These are phyloP conservation scores for Pterophyllum scalare DNA, from an alignment of 2,113 vertebrate genomes.

Conservation along the genomic window DNA sequence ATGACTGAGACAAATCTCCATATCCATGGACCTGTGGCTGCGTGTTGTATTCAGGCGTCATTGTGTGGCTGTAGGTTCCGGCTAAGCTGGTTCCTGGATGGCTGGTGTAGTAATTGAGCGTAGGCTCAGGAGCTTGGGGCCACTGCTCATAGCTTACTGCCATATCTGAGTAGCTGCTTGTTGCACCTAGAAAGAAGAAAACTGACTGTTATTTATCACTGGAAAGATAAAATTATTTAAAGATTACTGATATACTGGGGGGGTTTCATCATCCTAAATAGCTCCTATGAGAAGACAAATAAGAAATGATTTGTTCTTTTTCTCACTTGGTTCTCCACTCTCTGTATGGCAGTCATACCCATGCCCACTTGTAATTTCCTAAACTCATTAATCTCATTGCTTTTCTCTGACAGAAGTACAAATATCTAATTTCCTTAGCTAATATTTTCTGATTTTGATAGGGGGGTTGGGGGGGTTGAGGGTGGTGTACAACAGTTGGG, in stretches of 20 bases:
- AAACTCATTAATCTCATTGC: too few species aligned
- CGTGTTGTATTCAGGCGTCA: slow-evolving; percentile 52
- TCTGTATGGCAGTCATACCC: not conserved
- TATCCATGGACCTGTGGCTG: slow-evolving; percentile 52
- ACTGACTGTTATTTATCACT: not conserved
- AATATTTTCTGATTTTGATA: too few species aligned
- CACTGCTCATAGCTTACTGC: slow-evolving; percentile 72
- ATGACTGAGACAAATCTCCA: slow-evolving; percentile 50
- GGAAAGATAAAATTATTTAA: not conserved
- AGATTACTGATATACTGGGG: not conserved
- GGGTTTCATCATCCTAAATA: too few species aligned
- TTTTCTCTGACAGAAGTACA: too few species aligned
- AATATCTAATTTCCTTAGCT: too few species aligned
- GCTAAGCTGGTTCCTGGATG: slow-evolving; percentile 38
- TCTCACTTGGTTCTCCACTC: not conserved
- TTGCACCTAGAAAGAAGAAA: slow-evolving; percentile 58
- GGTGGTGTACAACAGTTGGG: not conserved
- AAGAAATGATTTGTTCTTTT: too few species aligned
- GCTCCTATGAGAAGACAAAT: too few species aligned
- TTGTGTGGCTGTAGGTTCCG: slow-evolving; percentile 38
- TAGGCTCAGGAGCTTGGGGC: slow-evolving; percentile 40
- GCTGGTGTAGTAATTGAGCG: slow-evolving; percentile 47
- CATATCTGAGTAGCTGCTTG: slow-evolving; percentile 77
- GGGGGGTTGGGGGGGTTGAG: too few species aligned
- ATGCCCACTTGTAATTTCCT: not conserved